Percentiles rank a stretch among this genome's conserved stretches.
These are phyloP conservation scores for Cheilinus undulatus DNA, from an alignment of 2,113 vertebrate species.

Conservation along the genomic window DNA sequence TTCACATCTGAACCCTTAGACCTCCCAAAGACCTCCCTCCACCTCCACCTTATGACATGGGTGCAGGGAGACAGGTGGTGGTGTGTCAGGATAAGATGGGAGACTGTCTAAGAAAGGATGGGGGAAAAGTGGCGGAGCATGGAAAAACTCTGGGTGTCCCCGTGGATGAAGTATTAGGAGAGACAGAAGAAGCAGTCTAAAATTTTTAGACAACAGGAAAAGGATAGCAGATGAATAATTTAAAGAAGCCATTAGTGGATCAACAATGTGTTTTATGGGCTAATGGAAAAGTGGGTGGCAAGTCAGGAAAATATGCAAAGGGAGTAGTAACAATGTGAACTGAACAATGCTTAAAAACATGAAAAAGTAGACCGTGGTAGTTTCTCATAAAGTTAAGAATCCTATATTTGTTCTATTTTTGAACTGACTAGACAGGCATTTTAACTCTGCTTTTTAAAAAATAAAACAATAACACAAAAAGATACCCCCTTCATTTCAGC, in stretches of 20 bases:
- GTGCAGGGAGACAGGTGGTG: conserved; percentile 28
- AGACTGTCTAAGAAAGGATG: neutral
- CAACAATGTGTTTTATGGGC: neutral
- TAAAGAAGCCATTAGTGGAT: conserved; percentile 36
- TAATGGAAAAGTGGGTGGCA: neutral
- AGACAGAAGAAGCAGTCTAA: neutral
- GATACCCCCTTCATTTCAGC: neutral
- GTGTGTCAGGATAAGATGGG: conserved; percentile 13
- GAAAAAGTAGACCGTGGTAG: neutral
- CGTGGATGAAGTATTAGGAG: neutral
- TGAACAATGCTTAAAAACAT: neutral
- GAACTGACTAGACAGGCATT: neutral
- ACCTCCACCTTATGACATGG: neutral
- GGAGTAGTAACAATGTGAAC: neutral
- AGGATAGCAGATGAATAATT: conserved; percentile 33
- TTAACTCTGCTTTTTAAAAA: neutral
- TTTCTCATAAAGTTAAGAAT: neutral
- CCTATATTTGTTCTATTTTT: neutral
- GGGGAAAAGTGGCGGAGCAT: neutral
- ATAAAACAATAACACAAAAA: neutral
- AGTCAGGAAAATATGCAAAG: neutral
- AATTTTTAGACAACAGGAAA: neutral
- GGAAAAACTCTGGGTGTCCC: neutral
- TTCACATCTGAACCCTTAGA: conserved; percentile 40
- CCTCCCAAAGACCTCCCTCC: neutral